Evolutionary conservation across 92 coral and sea anemone species (phyloP), one percentile per base, ranked within the genome.

Genomic region (Actinernus sp.): DNA sequence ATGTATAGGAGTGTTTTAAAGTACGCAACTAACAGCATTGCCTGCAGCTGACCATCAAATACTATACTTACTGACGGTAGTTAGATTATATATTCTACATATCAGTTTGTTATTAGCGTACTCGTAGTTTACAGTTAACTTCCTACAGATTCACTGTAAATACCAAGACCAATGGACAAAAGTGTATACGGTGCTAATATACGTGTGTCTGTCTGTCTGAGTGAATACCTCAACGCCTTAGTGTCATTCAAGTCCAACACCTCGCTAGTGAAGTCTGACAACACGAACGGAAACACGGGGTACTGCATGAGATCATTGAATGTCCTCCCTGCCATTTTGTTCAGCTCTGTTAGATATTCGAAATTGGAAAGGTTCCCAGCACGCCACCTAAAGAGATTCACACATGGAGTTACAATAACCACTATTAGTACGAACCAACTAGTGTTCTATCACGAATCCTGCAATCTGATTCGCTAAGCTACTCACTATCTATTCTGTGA

Each of bases 261-360:
- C 40, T 90, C 95, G 65, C 77, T 71, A 23, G 72, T 53, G 64
- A 91, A 94, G 73, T 94, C 94, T 4, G 94, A 73, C 39, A 94
- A 69, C 52, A 94, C 97, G 65, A 94, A 92, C 2, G 98, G 98
- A 52, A 94, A 94, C 43, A 94, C 92, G 44, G 98, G 98, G 73
- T 94, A 94, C 85, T 94, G 98, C 98, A 94, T 94, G 48, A 94
- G 92, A 64, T 94, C 98, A 58, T 94, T 94, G 73, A 90, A 94
- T 1, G 98, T 86, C 14, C 98, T 78, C 16, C 98, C 96, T 28
- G 98, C 97, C 72, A 88, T 88, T 79, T 94, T 94, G 90, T 94
- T 94, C 26, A 94, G 65, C 58, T 94, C 98, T 1, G 98, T 94
- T 50, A 94, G 78, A 51, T 94, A 94, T 55, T 88, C 89, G 65